Evolutionary conservation across 1,140 invertebrate species (phyloP), one percentile per base, ranked within the genome.

Genomic region (Aporrectodea caliginosa): DNA sequence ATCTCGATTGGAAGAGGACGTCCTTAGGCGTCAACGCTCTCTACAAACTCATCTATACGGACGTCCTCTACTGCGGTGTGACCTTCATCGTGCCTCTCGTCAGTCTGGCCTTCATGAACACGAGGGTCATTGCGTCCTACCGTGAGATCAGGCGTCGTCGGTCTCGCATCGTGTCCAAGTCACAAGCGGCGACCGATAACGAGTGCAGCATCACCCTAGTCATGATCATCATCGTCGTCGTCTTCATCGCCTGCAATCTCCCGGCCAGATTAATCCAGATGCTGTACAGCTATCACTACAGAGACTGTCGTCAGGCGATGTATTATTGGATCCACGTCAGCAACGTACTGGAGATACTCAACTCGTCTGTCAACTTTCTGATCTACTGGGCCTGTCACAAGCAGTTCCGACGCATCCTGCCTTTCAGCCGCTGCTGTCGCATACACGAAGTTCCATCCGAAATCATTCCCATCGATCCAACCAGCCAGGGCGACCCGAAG

Each of bases 291-390:
- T 79, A 79, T 71, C 33, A 34, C n/a, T 79, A 74, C 71, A 34
- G 22, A 1, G 70, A 79, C 78, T 79, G 78, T 34, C 16, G 27
- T 6, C 31, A 79, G 29, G 22, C 27, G 70, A 6, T 22, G 22
- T 79, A 35, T 35, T 79, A 79, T 71, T 71, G 75, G 0, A 79
- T 79, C 34, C 78, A 79, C 73, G 73, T 79, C 78, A 74, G 32
- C 33, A 79, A 79, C 78, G 35, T 71, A 2, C 73, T 79, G 31
- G 78, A 79, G 43, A 71, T 79, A n/a, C 73, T 79, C 27, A 79
- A 79, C 30, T 74, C 71, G 32, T 79, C 78, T n/a, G 73, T 79
- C 27, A 79, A 79, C 78, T 79, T 79, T 35, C 35, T 79, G 31
- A 79, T 79, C 73, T 79, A 79, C 30, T 79, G 22, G 70, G n/a